Evolutionary conservation across 2,797 vertebrate genomes (phyloP).

Genomic region (Threskiornis aethiopicus): DNA sequence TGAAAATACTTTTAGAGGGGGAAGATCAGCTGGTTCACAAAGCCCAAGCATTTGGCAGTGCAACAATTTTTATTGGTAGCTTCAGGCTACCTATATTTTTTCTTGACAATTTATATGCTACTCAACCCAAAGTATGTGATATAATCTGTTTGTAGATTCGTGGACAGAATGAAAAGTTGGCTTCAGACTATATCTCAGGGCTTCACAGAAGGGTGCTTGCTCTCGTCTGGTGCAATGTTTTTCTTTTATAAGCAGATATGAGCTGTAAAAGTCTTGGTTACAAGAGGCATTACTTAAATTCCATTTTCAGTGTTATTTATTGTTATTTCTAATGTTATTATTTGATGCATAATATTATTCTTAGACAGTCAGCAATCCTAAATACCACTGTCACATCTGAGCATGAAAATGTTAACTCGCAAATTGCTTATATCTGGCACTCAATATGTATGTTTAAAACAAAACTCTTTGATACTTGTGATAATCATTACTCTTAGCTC

Average conservation of each 20-base stretch:
- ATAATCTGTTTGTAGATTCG: constrained; percentile 12
- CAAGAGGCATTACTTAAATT: neutral
- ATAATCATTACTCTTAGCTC: constrained; percentile 33
- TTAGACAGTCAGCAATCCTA: constrained; percentile 2
- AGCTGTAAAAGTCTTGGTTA: constrained; percentile 16
- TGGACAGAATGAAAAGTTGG: constrained; percentile 35
- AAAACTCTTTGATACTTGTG: constrained; percentile 39
- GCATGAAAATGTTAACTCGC: constrained; percentile 1
- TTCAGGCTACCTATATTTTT: constrained; percentile 54
- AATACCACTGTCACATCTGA: neutral
- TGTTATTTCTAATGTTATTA: constrained; percentile 8
- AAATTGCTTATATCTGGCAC: constrained; percentile 23
- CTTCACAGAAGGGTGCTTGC: constrained; percentile 9
- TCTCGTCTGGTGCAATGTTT: neutral
- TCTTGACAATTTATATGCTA: constrained; percentile 39
- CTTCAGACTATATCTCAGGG: neutral
- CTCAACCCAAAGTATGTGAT: constrained; percentile 13
- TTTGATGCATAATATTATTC: neutral
- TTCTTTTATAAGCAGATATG: constrained; percentile 17
- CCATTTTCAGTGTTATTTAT: constrained; percentile 14
- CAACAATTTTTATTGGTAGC: constrained; percentile 21
- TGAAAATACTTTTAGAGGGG: neutral
- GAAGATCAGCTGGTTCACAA: constrained; percentile 39
- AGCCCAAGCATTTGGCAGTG: constrained; percentile 22
- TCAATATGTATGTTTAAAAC: constrained; percentile 22